Conservation (phyloP, 2,113 vertebrate genomes). For the Archilochus colubris region DNA sequence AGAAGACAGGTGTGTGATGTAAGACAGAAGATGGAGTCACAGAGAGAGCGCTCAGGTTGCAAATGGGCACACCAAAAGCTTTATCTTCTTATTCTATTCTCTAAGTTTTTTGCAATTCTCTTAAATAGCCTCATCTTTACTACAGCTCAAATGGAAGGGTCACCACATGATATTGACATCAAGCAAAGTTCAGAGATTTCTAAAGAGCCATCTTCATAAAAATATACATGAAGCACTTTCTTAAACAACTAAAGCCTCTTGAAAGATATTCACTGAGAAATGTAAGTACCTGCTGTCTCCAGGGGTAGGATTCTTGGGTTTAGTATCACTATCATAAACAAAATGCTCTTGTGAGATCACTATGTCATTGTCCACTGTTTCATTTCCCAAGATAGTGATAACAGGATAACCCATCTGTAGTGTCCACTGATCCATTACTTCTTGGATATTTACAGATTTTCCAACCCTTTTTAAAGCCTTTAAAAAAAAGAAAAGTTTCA, state of each 20-base stretch:
- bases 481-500: constrained; percentile 49
- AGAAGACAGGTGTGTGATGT: not conserved
- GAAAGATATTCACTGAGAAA: not conserved
- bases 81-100: not conserved
- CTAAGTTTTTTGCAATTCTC: not conserved
- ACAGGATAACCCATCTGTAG: constrained; percentile 98
- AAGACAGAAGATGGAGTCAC: not conserved
- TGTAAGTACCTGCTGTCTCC: constrained; percentile 85
- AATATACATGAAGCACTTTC: not conserved
- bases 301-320: constrained; percentile 72
- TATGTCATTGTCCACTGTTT: constrained; percentile 82
- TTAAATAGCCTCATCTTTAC: not conserved
- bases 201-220: not conserved
- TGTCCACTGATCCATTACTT: constrained; percentile 98
- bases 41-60: not conserved
- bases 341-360: constrained; percentile 91
- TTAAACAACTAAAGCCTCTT: not conserved
- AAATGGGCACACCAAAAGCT: not conserved
- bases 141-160: not conserved
- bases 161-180: not conserved
- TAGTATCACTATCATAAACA: constrained; percentile 87
- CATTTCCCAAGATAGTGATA: constrained; percentile 91
- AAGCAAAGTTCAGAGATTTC: not conserved
- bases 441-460: constrained; percentile 90
- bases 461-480: constrained; percentile 93